Evolutionary conservation across 2,113 vertebrate species (phyloP), one percentile per base, ranked within the genome.

Genomic region (Hydrolagus affinis): DNA sequence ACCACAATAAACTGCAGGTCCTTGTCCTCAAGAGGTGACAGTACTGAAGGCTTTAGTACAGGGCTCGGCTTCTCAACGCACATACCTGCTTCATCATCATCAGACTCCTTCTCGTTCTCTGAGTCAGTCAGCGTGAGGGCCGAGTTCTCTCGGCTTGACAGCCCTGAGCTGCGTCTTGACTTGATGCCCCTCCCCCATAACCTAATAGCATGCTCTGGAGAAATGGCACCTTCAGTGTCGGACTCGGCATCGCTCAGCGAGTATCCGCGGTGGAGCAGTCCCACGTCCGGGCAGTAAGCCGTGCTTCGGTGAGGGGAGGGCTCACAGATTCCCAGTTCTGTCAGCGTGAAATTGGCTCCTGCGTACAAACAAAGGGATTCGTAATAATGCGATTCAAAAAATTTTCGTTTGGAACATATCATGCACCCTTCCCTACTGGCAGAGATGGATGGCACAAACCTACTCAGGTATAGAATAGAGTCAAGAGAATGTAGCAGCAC

Each of bases 111-210:
- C 32, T 97, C 96, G 69, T 98, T 97, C 88, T 98, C 96, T 0
- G 96, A 98, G 90, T 97, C 97, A 0, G 96, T 98, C 86, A 97
- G 93, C 0, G 96, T 97, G 77, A 98, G 96, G 0, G 96, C 96
- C 0, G 96, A 98, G 91, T 96, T 98, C 87, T 97, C 96, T 0
- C 94, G 95, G 87, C 96, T 98, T 85, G 97, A 97, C 69, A 98
- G 94, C 19, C 96, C 96, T 0, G 96, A 97, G 86, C 96, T 97
- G 76, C 96, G 92, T 68, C 95, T 93, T 89, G 96, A 98, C 87
- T 97, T 98, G 71, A 95, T 92, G 25, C 95, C 94, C 86, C 96
- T 90, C 0, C 95, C 94, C 97, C 97, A 98, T 78, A 98, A 92
- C 75, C 96, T 89, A 92, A 98, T 97, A 91, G 97, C 96, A 1